A percentile compares a stretch with the other conserved stretches of the same genome.
These are phyloP conservation scores for Oligia fasciuncula DNA, from an alignment of 2,888 invertebrate genomes.

Conservation along the genomic window DNA sequence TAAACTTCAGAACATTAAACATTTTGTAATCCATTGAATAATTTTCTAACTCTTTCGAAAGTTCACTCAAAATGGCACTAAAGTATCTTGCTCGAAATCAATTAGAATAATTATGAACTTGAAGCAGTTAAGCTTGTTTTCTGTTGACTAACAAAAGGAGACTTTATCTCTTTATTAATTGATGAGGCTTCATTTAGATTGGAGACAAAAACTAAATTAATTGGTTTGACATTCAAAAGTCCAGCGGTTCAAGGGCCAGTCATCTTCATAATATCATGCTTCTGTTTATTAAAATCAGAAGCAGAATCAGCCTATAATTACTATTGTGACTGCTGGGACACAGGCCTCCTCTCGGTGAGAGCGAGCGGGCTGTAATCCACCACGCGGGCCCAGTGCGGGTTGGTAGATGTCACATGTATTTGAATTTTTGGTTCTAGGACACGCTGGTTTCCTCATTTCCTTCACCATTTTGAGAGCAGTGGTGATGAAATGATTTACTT, in stretches of 20 bases:
- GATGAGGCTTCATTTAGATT: slow-evolving; percentile 6
- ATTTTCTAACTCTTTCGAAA: background rate
- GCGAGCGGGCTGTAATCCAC: too few relatives aligned
- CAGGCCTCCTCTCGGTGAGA: too few relatives aligned
- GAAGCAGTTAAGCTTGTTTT: slow-evolving; percentile 34
- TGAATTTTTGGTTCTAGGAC: too few relatives aligned
- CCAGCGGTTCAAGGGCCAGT: background rate
- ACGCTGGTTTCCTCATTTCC: too few relatives aligned
- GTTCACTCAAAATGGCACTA: slow-evolving; percentile 18
- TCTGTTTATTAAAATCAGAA: background rate
- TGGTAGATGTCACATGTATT: too few relatives aligned
- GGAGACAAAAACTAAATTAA: slow-evolving; percentile 30
- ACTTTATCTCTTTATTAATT: slow-evolving; percentile 5
- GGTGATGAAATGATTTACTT: background rate
- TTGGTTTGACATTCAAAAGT: slow-evolving; percentile 28
- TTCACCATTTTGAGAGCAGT: too few relatives aligned
- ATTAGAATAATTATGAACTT: slow-evolving; percentile 25
- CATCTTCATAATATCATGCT: background rate
- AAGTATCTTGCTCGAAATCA: background rate
- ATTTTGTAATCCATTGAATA: background rate
- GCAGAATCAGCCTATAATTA: background rate
- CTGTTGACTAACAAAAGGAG: slow-evolving; percentile 23
- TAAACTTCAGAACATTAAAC: background rate
- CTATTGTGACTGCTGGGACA: too few relatives aligned
- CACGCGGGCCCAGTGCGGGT: too few relatives aligned